A percentile compares a stretch with the other conserved stretches of the same genome.
Evolutionary conservation across 2,888 invertebrate genomes (phyloP).

Genomic region (Proisotoma minuta): DNA sequence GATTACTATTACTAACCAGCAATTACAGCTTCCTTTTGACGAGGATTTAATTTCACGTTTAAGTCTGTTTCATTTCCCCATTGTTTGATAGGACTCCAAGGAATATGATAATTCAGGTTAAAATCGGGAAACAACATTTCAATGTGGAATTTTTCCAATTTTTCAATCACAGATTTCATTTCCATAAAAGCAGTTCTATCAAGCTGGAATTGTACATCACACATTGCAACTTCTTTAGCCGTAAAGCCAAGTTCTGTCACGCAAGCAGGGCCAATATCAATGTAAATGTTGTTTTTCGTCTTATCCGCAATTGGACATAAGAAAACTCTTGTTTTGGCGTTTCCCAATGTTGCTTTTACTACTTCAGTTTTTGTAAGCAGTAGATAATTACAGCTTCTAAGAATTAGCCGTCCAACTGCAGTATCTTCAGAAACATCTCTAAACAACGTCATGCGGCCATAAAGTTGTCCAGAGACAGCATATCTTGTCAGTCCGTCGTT

Average conservation of each 20-base stretch:
- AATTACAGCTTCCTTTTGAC: conserved; percentile 72
- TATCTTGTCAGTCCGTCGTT: conserved; percentile 45
- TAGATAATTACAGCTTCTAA: conserved; percentile 70
- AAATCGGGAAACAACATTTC: conserved; percentile 68
- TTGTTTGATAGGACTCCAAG: conserved; percentile 65
- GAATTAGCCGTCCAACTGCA: conserved; percentile 69
- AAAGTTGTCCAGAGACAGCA: conserved; percentile 43
- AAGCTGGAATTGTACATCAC: conserved; percentile 74
- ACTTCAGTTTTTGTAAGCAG: conserved; percentile 55
- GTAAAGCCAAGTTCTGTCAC: conserved; percentile 61
- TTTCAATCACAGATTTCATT: conserved; percentile 77
- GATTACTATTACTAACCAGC: too few relatives aligned
- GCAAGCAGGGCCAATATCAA: conserved; percentile 64
- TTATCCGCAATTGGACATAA: conserved; percentile 75
- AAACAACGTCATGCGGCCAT: conserved; percentile 44
- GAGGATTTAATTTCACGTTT: conserved; percentile 61
- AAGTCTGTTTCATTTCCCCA: conserved; percentile 63
- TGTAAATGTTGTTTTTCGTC: conserved; percentile 70
- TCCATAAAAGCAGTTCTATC: conserved; percentile 76
- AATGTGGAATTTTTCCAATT: conserved; percentile 60
- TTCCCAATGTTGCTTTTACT: conserved; percentile 14
- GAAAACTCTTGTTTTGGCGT: conserved; percentile 55
- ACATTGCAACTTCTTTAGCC: conserved; percentile 55
- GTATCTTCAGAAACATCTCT: conserved; percentile 77
- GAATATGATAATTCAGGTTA: conserved; percentile 60